phyloP scores from a whole-genome alignment of 53 echinoderm and acorn worm species.

The Luidia sarsii region DNA sequence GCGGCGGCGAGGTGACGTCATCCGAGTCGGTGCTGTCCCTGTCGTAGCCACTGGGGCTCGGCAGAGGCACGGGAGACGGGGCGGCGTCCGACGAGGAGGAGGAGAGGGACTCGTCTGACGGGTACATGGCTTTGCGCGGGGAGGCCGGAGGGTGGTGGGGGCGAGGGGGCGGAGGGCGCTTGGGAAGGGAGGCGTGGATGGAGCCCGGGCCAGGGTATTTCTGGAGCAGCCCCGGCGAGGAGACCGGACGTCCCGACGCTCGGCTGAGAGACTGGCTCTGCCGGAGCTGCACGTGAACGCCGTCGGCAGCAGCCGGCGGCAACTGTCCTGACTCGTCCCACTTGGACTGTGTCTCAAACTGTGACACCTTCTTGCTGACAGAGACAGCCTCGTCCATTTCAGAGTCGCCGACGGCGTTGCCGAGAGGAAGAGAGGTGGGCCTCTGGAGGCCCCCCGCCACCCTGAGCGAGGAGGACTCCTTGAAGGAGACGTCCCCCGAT shows the following conservation, averaged over 20 bases:
- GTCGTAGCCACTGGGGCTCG: conserved; percentile 46
- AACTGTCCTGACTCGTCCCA: neutral
- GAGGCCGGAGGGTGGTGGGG: conserved; percentile 65
- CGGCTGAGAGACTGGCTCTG: conserved; percentile 37
- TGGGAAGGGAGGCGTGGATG: conserved; percentile 60
- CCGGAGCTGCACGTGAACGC: conserved; percentile 13
- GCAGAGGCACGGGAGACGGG: conserved; percentile 57
- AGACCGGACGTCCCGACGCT: conserved; percentile 15
- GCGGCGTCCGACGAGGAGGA: conserved; percentile 39
- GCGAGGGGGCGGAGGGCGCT: conserved; percentile 72
- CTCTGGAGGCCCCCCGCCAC: conserved; percentile 42
- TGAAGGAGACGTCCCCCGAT: conserved; percentile 33
- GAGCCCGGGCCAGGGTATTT: conserved; percentile 53
- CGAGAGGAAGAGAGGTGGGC: conserved; percentile 13
- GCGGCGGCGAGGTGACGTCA: conserved; percentile 68
- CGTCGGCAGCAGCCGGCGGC: neutral
- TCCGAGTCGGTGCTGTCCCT: conserved; percentile 23
- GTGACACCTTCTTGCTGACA: conserved; percentile 10
- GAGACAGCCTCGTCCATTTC: neutral
- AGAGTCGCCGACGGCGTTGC: neutral
- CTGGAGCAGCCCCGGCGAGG: conserved; percentile 30
- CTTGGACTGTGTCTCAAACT: conserved; percentile 9
- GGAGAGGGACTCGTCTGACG: conserved; percentile 44
- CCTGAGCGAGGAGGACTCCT: conserved; percentile 39
- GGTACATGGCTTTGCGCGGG: conserved; percentile 41